Evolutionary conservation across 2,113 vertebrate species (phyloP).

Genomic region (Alouatta palliata): DNA sequence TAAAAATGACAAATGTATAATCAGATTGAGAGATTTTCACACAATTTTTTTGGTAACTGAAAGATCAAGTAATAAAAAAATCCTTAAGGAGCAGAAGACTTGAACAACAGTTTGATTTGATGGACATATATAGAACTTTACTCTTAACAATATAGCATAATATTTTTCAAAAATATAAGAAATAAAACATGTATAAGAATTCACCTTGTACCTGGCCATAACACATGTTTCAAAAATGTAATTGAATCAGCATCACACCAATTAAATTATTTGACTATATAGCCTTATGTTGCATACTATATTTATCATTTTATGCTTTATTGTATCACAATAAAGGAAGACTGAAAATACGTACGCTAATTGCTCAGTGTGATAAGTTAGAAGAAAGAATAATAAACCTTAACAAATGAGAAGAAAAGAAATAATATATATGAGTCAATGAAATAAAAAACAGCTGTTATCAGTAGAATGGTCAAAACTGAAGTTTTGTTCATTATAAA

Average conservation of each 20-base stretch:
- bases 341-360: background rate
- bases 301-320: background rate
- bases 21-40: background rate
- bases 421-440: background rate
- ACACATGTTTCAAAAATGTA: background rate
- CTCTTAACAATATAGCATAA: background rate
- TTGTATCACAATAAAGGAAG: background rate
- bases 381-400: background rate
- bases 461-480: background rate
- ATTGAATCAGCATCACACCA: background rate
- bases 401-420: background rate
- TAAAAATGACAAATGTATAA: background rate
- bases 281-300: background rate
- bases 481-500: background rate
- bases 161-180: constrained; percentile 9
- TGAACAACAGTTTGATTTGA: background rate
- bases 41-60: background rate
- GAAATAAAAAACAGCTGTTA: background rate
- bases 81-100: background rate
- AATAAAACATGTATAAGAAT: background rate
- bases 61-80: background rate
- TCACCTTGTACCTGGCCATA: background rate
- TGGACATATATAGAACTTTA: background rate
- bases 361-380: background rate
- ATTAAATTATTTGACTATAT: background rate